Percentiles rank a stretch among this genome's conserved stretches.
phyloP scores from a whole-genome alignment of 2,113 vertebrate genomes.

The Empidonax traillii region DNA sequence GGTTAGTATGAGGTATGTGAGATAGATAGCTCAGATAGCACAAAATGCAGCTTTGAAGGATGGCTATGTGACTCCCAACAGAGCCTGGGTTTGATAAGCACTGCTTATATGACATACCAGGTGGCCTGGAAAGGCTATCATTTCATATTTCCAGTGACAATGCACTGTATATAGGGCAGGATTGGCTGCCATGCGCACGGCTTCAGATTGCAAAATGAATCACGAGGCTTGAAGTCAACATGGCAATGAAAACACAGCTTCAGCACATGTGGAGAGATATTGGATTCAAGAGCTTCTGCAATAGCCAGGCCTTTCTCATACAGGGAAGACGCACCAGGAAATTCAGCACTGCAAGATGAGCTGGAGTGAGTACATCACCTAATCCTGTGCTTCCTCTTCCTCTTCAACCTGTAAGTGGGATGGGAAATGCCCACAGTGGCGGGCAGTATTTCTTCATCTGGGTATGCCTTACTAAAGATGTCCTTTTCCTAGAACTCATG shows the following conservation, averaged over 20 bases:
- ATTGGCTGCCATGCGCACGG: background rate
- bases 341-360: background rate
- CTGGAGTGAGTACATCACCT: background rate
- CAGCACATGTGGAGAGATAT: background rate
- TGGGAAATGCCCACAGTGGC: background rate
- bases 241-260: background rate
- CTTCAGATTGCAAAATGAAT: background rate
- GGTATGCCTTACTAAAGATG: background rate
- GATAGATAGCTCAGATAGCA: background rate
- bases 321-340: background rate
- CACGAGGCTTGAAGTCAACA: background rate
- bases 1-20: fast-evolving
- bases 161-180: background rate
- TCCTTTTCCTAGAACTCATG: background rate
- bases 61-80: background rate
- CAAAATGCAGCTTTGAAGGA: background rate
- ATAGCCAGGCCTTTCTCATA: background rate
- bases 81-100: background rate
- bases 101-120: background rate
- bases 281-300: background rate
- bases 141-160: background rate
- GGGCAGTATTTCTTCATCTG: background rate
- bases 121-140: background rate
- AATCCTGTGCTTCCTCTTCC: background rate
- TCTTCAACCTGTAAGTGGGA: background rate